Percentiles rank a stretch among this genome's conserved stretches.
Conservation (phyloP, 2,113 vertebrate genomes). For the Piaya cayana region DNA sequence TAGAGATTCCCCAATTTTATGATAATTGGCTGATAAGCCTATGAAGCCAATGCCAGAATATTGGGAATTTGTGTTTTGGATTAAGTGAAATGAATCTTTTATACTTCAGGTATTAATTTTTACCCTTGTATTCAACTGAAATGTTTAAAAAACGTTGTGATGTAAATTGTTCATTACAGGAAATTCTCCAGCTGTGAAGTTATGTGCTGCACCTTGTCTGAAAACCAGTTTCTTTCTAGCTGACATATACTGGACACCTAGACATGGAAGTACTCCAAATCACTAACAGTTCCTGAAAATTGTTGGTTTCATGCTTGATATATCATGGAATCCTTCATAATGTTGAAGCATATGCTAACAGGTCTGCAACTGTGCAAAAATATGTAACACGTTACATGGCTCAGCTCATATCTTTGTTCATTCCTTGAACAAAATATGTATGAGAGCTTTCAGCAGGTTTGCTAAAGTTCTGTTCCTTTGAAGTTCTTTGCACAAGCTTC, state of each 20-base stretch:
- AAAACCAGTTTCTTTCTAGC: neutral
- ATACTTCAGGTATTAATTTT: neutral
- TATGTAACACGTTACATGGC: neutral
- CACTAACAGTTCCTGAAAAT: neutral
- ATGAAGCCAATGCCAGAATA: neutral
- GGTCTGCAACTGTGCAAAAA: neutral
- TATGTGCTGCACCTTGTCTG: neutral
- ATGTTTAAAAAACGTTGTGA: neutral
- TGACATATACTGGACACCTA: accelerated
- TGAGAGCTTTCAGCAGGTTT: neutral
- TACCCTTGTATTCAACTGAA: neutral
- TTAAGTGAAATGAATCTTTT: neutral
- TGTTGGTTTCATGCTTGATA: neutral
- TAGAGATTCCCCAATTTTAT: neutral
- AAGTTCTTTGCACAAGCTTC: neutral
- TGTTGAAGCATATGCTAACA: neutral
- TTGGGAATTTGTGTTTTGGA: neutral
- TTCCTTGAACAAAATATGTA: neutral
- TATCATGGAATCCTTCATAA: neutral
- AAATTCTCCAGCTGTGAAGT: neutral
- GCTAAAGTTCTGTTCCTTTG: neutral
- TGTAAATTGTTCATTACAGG: neutral
- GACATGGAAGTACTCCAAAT: neutral
- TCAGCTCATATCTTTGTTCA: neutral
- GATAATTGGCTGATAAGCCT: neutral